Conservation (phyloP, 2,113 vertebrate species). For the Eudyptes chrysolophus region DNA sequence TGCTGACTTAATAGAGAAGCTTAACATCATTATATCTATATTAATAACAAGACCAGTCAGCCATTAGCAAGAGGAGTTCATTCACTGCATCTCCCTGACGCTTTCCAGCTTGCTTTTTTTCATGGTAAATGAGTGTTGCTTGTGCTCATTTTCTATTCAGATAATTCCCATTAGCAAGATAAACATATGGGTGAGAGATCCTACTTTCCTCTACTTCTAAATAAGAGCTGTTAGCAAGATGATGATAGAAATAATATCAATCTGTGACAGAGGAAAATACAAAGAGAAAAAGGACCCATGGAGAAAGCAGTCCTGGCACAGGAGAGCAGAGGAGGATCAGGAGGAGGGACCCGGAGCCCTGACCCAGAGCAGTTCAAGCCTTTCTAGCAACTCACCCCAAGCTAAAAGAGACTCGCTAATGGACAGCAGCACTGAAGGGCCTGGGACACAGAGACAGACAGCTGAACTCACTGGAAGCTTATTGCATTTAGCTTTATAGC, state of each 20-base stretch:
- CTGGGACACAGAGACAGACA: background rate
- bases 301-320: background rate
- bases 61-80: slow-evolving; percentile 32
- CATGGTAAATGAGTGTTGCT: slow-evolving; percentile 39
- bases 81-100: slow-evolving; percentile 13
- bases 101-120: slow-evolving; percentile 56
- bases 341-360: background rate
- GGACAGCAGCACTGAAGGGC: background rate
- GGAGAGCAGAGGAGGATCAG: background rate
- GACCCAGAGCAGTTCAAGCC: background rate
- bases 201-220: slow-evolving; percentile 12
- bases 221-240: background rate
- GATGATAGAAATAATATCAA: background rate
- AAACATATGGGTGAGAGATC: background rate
- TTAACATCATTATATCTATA: slow-evolving; percentile 61
- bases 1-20: slow-evolving; percentile 61
- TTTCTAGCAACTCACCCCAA: background rate
- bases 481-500: background rate
- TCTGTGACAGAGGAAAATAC: background rate
- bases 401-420: background rate
- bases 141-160: slow-evolving; percentile 47
- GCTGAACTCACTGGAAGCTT: background rate
- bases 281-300: background rate
- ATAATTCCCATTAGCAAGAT: slow-evolving; percentile 27
- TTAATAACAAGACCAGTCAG: slow-evolving; percentile 45